Evolutionary conservation across 2,113 vertebrate genomes (phyloP), one percentile per base, ranked within the genome.

Genomic region (Campylomormyrus numenius): DNA sequence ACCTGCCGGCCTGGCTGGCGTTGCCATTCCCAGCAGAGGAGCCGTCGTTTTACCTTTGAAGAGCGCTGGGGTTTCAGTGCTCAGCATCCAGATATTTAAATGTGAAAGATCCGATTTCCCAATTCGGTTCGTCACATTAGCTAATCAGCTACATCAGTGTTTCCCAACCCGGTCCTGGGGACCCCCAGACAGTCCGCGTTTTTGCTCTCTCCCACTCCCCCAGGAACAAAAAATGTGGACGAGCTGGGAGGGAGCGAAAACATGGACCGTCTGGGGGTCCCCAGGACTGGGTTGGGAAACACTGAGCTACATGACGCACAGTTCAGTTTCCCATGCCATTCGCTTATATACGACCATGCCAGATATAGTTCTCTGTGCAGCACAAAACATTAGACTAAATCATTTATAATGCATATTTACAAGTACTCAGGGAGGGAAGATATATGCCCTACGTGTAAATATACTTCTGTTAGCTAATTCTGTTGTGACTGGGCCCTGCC

Each of bases 371-470:
- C 35, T 80, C 74, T 80, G 74, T 80, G 74, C 15, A 8, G 74
- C 74, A 42, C 31, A 42, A 80, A 80, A 42, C 35, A 31, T 80
- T 80, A 80, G 13, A 80, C 35, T 80, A 42, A 80, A 80, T 80
- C 74, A 80, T 80, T 80, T 42, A 80, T 80, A 80, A 80, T 80
- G 74, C 15, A 80, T 80, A 80, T 80, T 80, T 80, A 42, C 74
- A 80, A 80, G 74, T 80, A 42, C 17, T 80, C 5, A 0, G 74
- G 35, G 35, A 80, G 5, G 35, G 74, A 42, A 80, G 74, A 35
- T 80, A 80, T 80, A 80, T 80, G n/a, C 27, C 74, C 13, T 42
- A 80, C 13, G 5, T 80, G 31, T 80, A 80, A 80, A 80, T 80
- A 42, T 80, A 80, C 74, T 80, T 80, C 74, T 42, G 74, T 80